A percentile compares a stretch with the other conserved stretches of the same genome.
These are phyloP conservation scores for Ispidina picta DNA, from an alignment of 2,797 vertebrate species.

Conservation along the genomic window DNA sequence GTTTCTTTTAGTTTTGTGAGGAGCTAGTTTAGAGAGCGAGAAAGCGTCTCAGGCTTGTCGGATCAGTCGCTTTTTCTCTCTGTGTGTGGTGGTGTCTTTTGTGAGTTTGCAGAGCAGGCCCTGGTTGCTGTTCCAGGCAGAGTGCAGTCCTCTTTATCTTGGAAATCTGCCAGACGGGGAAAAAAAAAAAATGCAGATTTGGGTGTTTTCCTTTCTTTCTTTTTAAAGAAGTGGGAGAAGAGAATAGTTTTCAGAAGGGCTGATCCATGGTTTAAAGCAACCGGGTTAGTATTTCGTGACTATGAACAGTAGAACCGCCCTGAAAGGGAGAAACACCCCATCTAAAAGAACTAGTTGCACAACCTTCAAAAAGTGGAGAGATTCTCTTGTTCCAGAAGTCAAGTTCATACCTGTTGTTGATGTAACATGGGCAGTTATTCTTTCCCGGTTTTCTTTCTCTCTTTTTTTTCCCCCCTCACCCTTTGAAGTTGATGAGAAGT, in stretches of 20 bases:
- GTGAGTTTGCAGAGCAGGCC: constrained; percentile 50
- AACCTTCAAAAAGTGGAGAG: constrained; percentile 57
- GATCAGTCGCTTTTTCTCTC: not conserved
- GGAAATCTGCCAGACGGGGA: constrained; percentile 36
- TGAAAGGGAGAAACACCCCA: constrained; percentile 61
- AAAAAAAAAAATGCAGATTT: constrained; percentile 7
- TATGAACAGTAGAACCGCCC: constrained; percentile 34
- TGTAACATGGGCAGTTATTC: constrained; percentile 29
- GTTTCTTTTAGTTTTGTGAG: not conserved
- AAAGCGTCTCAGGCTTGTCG: not conserved
- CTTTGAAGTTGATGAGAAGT: not conserved
- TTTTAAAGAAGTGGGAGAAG: not conserved
- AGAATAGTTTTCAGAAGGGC: not conserved
- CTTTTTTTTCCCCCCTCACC: too few species aligned
- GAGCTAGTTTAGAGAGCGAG: not conserved
- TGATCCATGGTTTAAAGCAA: not conserved
- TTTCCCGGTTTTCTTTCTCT: not conserved
- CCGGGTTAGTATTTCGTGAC: constrained; percentile 43
- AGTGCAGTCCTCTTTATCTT: constrained; percentile 54
- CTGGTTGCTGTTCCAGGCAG: constrained; percentile 28
- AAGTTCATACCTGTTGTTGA: constrained; percentile 77
- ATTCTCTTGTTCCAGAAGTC: constrained; percentile 58
- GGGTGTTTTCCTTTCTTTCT: not conserved
- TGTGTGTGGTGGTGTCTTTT: constrained; percentile 7
- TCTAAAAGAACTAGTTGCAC: constrained; percentile 70